These are phyloP conservation scores for Eurosta solidaginis DNA, from an alignment of 1,140 invertebrate genomes.

Conservation along the genomic window DNA sequence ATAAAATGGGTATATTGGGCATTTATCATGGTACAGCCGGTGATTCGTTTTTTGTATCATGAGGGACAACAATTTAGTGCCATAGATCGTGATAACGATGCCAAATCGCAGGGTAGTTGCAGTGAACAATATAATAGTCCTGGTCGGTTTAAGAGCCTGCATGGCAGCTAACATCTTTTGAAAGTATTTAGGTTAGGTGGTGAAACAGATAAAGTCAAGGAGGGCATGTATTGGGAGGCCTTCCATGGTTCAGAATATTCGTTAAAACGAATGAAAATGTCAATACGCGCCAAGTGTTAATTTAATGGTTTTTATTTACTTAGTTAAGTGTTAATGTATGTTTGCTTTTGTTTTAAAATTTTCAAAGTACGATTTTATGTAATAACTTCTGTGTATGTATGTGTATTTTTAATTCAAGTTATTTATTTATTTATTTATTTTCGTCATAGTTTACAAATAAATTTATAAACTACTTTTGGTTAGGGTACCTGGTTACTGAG, in stretches of 20 bases:
- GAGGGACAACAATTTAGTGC: conserved; percentile 48
- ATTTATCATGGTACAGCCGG: conserved; percentile 42
- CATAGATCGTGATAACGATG: conserved; percentile 43
- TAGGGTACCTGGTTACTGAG: too few relatives aligned
- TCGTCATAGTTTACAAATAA: too few relatives aligned
- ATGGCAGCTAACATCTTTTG: neutral
- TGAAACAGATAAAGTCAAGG: neutral
- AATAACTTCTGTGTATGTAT: too few relatives aligned
- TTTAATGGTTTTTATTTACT: neutral
- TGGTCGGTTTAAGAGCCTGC: conserved; percentile 42
- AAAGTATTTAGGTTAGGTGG: neutral
- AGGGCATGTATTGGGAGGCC: neutral
- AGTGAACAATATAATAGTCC: conserved; percentile 42
- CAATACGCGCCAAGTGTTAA: neutral
- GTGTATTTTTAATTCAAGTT: too few relatives aligned
- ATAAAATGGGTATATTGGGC: conserved; percentile 44
- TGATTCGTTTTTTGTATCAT: conserved; percentile 45
- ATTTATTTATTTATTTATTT: too few relatives aligned
- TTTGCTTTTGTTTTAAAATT: neutral
- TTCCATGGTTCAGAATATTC: neutral
- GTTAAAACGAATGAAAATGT: neutral
- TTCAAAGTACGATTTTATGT: too few relatives aligned
- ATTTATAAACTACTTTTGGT: too few relatives aligned
- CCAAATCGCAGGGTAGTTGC: conserved; percentile 42
- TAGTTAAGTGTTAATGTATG: neutral